phyloP scores from a whole-genome alignment of 2,888 invertebrate genomes.

The Polydrusus cervinus region DNA sequence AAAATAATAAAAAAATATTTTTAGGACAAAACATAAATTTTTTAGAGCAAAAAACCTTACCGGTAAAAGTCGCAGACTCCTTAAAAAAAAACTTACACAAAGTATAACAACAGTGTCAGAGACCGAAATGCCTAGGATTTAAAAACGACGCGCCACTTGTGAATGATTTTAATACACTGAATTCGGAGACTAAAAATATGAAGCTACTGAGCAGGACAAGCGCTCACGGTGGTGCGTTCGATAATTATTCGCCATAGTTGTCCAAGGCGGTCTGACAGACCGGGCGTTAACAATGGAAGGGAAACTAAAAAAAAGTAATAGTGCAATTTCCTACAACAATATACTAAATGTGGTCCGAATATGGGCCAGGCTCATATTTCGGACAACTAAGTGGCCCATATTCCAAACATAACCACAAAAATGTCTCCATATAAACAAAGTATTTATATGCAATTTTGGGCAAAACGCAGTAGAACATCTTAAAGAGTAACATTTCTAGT shows the following conservation, averaged over 20 bases:
- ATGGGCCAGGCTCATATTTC: too few relatives aligned
- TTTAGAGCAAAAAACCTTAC: background rate
- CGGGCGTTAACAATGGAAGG: background rate
- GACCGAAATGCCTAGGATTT: conserved; percentile 10
- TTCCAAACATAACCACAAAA: too few relatives aligned
- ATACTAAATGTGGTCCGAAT: too few relatives aligned
- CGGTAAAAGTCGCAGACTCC: background rate
- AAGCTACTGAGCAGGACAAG: conserved; percentile 14
- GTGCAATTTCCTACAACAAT: too few relatives aligned
- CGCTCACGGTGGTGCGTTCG: conserved; percentile 8
- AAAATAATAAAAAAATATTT: background rate
- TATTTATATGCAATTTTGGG: too few relatives aligned
- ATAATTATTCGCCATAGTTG: background rate
- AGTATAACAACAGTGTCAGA: conserved; percentile 1
- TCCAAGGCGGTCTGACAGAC: background rate
- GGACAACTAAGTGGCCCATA: too few relatives aligned
- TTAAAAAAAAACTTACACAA: conserved; percentile 5
- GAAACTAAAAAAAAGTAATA: too few relatives aligned
- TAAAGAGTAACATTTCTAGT: too few relatives aligned
- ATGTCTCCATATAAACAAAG: too few relatives aligned
- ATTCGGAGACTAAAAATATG: conserved; percentile 4
- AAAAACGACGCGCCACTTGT: conserved; percentile 1
- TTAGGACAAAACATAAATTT: background rate
- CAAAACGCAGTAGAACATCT: too few relatives aligned
- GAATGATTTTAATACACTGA: background rate